These are phyloP conservation scores for Irena cyanogastra DNA, from an alignment of 2,113 vertebrate genomes.

Conservation along the genomic window DNA sequence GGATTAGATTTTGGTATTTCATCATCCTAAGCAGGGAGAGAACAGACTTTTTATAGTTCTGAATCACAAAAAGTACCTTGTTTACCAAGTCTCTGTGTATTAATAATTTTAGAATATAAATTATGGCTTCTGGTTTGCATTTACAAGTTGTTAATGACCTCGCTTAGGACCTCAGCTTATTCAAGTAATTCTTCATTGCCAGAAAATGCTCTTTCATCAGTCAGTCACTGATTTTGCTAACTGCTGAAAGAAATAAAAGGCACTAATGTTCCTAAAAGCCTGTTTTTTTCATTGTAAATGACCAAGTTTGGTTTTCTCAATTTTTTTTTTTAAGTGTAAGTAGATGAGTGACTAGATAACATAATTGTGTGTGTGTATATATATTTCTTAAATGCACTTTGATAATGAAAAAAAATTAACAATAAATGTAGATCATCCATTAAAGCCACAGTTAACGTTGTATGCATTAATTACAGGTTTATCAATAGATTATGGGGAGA, in stretches of 20 bases:
- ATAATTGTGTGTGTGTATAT: rapidly evolving
- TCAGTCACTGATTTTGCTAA: background rate
- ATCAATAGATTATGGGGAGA: slow-evolving; percentile 89
- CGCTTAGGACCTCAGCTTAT: background rate
- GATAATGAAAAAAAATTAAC: background rate
- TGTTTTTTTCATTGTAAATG: rapidly evolving
- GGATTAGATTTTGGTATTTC: background rate
- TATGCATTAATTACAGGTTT: slow-evolving; percentile 83
- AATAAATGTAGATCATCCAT: background rate
- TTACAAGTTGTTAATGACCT: background rate
- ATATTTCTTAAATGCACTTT: background rate
- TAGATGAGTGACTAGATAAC: background rate
- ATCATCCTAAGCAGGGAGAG: background rate
- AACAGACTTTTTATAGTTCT: background rate
- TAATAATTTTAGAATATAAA: background rate
- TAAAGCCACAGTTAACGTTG: background rate
- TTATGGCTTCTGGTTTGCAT: background rate
- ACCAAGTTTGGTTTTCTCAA: background rate
- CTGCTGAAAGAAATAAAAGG: background rate
- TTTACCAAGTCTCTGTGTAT: background rate
- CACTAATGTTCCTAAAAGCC: background rate
- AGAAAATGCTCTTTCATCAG: background rate
- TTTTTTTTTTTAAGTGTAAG: background rate
- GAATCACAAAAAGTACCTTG: background rate
- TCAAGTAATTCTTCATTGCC: background rate